Evolutionary conservation across 2,113 vertebrate genomes (phyloP).

Genomic region (Origma solitaria): DNA sequence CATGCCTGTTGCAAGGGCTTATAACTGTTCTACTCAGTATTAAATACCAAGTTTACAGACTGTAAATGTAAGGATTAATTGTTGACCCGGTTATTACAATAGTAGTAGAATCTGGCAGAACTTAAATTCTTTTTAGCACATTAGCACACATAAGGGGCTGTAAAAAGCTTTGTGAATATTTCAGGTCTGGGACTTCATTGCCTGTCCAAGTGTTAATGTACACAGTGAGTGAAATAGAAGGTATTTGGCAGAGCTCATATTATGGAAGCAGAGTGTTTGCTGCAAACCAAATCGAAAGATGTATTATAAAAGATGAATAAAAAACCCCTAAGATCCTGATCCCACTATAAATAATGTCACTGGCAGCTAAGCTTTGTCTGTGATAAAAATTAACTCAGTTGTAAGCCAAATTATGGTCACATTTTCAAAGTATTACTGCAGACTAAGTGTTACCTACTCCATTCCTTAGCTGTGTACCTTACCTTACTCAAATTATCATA

Average conservation of each 20-base stretch:
- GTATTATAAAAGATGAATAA: background rate
- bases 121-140: constrained; percentile 23
- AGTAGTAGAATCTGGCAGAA: constrained; percentile 1
- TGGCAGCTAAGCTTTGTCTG: background rate
- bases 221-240: constrained; percentile 2
- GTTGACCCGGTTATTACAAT: constrained; percentile 1
- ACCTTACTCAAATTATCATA: background rate
- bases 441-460: background rate
- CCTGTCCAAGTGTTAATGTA: background rate
- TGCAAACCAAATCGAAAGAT: background rate
- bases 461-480: background rate
- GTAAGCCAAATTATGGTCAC: background rate
- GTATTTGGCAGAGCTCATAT: background rate
- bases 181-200: background rate
- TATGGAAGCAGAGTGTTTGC: background rate
- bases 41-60: constrained; percentile 32
- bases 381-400: background rate
- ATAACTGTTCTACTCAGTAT: background rate
- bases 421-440: background rate
- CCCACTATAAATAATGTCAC: background rate
- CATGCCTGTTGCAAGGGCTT: background rate
- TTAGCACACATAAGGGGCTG: background rate
- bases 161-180: constrained; percentile 33
- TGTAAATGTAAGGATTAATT: constrained; percentile 39
- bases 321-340: background rate